Evolutionary conservation across 2,113 vertebrate genomes (phyloP), one percentile per base, ranked within the genome.

Genomic region (Corvus hawaiiensis): DNA sequence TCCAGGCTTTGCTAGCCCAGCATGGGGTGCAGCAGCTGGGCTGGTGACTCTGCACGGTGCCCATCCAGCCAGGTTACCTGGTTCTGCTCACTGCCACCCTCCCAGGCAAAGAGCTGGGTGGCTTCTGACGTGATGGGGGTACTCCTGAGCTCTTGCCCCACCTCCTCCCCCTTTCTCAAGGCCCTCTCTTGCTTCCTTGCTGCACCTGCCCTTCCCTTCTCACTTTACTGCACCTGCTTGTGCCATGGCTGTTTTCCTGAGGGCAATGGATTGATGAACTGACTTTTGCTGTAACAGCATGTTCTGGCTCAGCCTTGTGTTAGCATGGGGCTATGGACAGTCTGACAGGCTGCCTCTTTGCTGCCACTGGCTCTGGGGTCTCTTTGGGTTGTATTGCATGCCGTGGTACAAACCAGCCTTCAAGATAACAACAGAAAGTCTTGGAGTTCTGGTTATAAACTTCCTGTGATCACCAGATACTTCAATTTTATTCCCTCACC

Each of bases 401-500:
- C 22, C 6, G 2, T 79, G 63, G 12, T 41, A 22, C 23, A 58
- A 84, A 77, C 10, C n/a, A 58, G 8, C 16, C 24, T 58, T 86
- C 48, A 72, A 35, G 49, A 23, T 26, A 78, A 77, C 22, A 81
- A 14, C 24, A n/a, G 35, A 90, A 90, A 86, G 11, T 71, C 43
- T 80, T 63, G 16, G 39, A n/a, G 35, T 75, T 92, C 80, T 0
- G 1, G 35, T 78, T 82, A 44, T 89, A 93, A 93, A 87, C 11
- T 71, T 93, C 30, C 16, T 56, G 54, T 72, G 49, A 75, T 95
- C 44, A 30, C 19, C 26, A 67, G 56, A 78, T 87, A 32, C 44
- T 96, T 96, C 30, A 56, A 71, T 91, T 94, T 84, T 87, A 91
- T 94, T 93, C 23, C 18, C n/a, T 89, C 22, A 56, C 37, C 58